Evolutionary conservation across 23 tunicate species (phyloP).

Genomic region (Phallusia fumigata): DNA sequence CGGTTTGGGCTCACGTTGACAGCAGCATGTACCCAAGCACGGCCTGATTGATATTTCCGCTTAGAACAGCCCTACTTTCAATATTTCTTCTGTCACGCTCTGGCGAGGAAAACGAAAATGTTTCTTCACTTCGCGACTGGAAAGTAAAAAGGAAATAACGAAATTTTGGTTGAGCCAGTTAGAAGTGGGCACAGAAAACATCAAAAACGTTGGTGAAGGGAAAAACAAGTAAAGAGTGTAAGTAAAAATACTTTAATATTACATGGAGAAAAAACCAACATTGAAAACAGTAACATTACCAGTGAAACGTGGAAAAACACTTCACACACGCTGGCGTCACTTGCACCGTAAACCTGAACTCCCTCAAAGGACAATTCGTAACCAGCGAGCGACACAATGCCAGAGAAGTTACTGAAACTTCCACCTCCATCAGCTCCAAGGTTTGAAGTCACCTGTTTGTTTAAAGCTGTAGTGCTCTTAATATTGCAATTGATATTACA

Average conservation of each 20-base stretch:
- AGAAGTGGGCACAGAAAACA: too few species aligned
- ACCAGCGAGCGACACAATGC: neutral
- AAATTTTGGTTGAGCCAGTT: too few species aligned
- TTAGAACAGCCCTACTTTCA: neutral
- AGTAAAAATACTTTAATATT: too few species aligned
- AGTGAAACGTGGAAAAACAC: neutral
- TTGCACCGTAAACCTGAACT: neutral
- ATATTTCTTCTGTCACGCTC: neutral
- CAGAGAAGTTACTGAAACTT: neutral
- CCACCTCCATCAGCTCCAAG: neutral
- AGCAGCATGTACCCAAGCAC: neutral
- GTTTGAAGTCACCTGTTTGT: neutral
- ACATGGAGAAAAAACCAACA: too few species aligned
- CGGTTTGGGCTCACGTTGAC: neutral
- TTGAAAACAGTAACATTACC: neutral
- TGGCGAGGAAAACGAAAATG: neutral
- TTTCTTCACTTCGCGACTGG: too few species aligned
- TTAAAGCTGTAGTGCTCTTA: too few species aligned
- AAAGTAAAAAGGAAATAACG: too few species aligned
- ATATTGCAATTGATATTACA: neutral
- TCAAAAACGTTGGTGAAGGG: too few species aligned
- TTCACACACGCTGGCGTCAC: neutral
- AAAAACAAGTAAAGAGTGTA: too few species aligned
- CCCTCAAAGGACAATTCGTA: neutral
- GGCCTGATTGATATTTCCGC: neutral